Evolutionary conservation across 1,140 invertebrate genomes (phyloP), one percentile per base, ranked within the genome.

Genomic region (Drosophila nikananu): DNA sequence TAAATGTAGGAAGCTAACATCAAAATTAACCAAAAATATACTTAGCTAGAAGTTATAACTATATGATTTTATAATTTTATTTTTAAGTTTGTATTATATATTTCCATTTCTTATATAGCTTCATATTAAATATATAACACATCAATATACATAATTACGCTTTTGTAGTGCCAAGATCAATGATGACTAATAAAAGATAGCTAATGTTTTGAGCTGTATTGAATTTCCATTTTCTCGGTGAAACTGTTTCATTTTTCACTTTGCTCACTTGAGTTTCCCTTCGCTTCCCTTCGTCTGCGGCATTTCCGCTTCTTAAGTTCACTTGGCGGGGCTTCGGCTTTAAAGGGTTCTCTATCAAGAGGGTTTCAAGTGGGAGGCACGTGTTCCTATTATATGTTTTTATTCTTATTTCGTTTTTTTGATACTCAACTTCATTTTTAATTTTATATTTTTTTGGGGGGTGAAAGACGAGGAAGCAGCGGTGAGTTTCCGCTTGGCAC

Each of bases 291-390:
- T 39, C 55, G 70, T 74, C 68, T 75, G 70, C 57, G 17, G 44
- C 80, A 63, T 41, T 80, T 86, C 83, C 83, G 81, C 77, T 83
- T 64, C 64, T 73, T 51, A 60, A 73, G 70, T 73, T 73, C 67
- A 63, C 55, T 77, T 63, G 42, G 13, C 52, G 51, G 66, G 70
- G 42, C 65, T 59, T 70, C 70, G 44, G 37, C 13, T 35, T 32
- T 41, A 48, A 74, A 74, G 68, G 71, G 71, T 72, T 74, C 37
- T 25, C 54, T 61, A 73, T 73, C 37, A 42, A 42, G 71, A 32
- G 67, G 67, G 46, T 17, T 42, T 72, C 44, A 63, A 75, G 70
- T 54, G 57, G 68, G 57, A 27, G 72, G 72, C 72, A 75, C 72
- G 72, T 75, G 72, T 75, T 75, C 70, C 30, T 71, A 68, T 71